Conservation (phyloP, 2,113 vertebrate species). For the Microtus pennsylvanicus region DNA sequence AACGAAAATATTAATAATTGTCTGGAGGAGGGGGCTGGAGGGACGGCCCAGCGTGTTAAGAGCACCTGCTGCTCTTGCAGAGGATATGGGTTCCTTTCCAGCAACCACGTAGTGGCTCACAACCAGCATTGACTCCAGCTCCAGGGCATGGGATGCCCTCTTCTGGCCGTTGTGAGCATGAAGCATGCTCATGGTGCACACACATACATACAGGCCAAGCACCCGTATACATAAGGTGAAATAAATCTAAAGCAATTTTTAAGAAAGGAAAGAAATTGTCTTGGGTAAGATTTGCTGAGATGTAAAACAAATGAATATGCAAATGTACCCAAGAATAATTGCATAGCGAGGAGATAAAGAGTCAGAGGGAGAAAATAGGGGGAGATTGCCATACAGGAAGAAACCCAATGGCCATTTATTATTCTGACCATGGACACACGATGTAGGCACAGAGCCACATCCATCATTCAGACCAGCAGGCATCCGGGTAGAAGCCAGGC, state of each 20-base stretch:
- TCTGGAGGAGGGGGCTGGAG: not conserved
- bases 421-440: not conserved
- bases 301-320: not conserved
- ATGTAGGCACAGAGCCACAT: not conserved
- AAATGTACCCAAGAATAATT: not conserved
- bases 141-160: not conserved
- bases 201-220: not conserved
- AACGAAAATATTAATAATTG: constrained; percentile 16
- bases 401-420: not conserved
- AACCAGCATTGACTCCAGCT: not conserved
- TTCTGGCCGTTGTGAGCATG: not conserved
- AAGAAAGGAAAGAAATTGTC: not conserved
- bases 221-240: not conserved
- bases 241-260: not conserved
- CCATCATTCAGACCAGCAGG: not conserved
- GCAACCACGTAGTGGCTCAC: not conserved
- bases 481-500: not conserved
- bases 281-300: not conserved
- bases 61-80: not conserved
- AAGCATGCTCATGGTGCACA: not conserved
- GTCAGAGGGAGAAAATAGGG: not conserved
- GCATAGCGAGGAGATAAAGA: not conserved
- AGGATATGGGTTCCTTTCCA: not conserved
- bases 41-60: too few species aligned
- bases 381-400: too few species aligned